Percentiles rank a stretch among this genome's conserved stretches.
These are phyloP conservation scores for Cerceris ruficornis DNA, from an alignment of 2,888 invertebrate species.

Conservation along the genomic window DNA sequence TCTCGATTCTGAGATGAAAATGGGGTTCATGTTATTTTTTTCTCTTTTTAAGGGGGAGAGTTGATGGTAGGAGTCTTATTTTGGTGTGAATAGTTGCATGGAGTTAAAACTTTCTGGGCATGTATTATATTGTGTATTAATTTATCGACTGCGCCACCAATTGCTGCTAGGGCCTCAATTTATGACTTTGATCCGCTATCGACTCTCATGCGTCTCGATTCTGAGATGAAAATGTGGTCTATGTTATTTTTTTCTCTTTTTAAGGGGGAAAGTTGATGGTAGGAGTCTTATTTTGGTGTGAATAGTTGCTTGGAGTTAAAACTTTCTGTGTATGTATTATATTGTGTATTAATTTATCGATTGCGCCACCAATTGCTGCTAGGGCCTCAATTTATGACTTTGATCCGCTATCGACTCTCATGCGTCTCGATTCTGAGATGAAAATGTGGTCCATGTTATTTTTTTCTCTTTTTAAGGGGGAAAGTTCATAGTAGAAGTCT, in stretches of 20 bases:
- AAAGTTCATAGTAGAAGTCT: too few relatives aligned
- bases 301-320: too few relatives aligned
- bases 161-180: constrained; percentile 60
- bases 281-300: too few relatives aligned
- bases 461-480: constrained; percentile 12
- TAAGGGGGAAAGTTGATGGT: background rate
- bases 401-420: constrained; percentile 68
- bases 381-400: constrained; percentile 60
- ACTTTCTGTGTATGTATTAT: too few relatives aligned
- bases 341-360: constrained; percentile 54
- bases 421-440: constrained; percentile 72
- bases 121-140: constrained; percentile 18
- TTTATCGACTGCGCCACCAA: constrained; percentile 62
- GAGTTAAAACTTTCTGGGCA: too few relatives aligned
- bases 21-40: background rate
- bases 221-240: constrained; percentile 49
- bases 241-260: constrained; percentile 16
- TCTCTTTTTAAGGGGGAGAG: background rate
- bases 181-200: constrained; percentile 59
- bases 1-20: constrained; percentile 66
- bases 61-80: too few relatives aligned
- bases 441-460: background rate
- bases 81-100: too few relatives aligned
- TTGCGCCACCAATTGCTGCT: constrained; percentile 58
- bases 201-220: constrained; percentile 74